Evolutionary conservation across 2,888 invertebrate species (phyloP).

Genomic region (Heliconius cydno): DNA sequence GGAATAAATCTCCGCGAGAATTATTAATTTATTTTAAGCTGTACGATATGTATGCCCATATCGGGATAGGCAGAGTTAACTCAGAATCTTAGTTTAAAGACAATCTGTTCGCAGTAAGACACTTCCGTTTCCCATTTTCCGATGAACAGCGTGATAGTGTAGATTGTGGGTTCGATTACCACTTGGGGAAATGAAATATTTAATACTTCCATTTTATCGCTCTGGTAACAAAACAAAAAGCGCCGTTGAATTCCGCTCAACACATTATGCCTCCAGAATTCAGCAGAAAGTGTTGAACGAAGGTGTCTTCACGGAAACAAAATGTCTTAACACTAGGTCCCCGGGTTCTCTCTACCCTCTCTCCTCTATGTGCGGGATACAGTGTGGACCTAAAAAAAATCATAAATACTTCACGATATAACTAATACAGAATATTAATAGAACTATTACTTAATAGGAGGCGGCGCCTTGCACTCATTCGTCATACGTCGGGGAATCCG

Average conservation of each 20-base stretch:
- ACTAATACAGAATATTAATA: constrained; percentile 7
- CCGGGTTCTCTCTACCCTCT: not conserved
- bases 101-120: too few species aligned
- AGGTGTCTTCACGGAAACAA: not conserved
- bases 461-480: constrained; percentile 35
- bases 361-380: not conserved
- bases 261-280: not conserved
- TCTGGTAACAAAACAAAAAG: not conserved
- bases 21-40: too few species aligned
- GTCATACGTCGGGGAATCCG: constrained; percentile 46
- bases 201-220: not conserved
- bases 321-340: not conserved
- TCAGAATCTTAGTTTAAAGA: too few species aligned
- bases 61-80: too few species aligned
- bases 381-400: not conserved
- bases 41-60: too few species aligned
- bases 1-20: too few species aligned
- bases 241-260: not conserved
- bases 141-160: not conserved
- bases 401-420: not conserved
- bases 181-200: not conserved
- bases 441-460: constrained; percentile 28
- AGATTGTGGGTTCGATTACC: not conserved
- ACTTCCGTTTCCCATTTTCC: too few species aligned
- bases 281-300: not conserved